Evolutionary conservation across 2,797 vertebrate genomes (phyloP), one percentile per base, ranked within the genome.

Genomic region (Falco cherrug): DNA sequence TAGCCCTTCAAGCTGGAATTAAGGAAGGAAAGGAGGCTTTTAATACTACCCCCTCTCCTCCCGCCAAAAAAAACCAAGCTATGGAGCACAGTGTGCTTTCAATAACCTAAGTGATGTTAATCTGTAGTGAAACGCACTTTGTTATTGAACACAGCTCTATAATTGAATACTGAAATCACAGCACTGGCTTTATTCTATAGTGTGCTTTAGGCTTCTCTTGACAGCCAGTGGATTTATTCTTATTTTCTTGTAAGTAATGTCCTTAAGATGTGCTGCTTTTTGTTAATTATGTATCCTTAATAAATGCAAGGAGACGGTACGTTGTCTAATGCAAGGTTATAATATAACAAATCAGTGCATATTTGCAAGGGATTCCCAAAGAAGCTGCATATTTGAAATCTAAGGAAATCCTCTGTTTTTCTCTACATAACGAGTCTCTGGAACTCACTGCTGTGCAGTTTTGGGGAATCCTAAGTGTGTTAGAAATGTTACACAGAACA

Each of bases 1-100:
- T 75, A 89, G 85, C 77, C 89, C 70, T 96, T 97, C 71, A 91
- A 96, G 65, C 65, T 97, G 91, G 68, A 90, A 90, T 97, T 97
- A 88, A 71, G 69, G 61, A 89, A 68, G 31, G 11, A 74, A 89
- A 90, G 31, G 24, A 87, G 59, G 10, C 54, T 95, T 90, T 95
- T 95, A 93, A 51, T 91, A 75, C 19, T 86, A 25, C 10, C 12
- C 5, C 47, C 6, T 24, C 22, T 81, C 45, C 26, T 67, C 19
- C 19, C 29, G 76, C 14, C 35, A 88, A 94, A 88, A 77, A 67
- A 93, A 86, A 48, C 29, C 67, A 90, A 93, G n/a, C 45, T 91
- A 5, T 81, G 63, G 31, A 87, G 39, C 43, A 61, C 20, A 84
- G 76, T 84, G 77, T 92, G 53, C 63, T 84, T 94, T 79, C 35